Conservation (phyloP, 2,888 invertebrate genomes). For the Synanthedon tipuliformis region DNA sequence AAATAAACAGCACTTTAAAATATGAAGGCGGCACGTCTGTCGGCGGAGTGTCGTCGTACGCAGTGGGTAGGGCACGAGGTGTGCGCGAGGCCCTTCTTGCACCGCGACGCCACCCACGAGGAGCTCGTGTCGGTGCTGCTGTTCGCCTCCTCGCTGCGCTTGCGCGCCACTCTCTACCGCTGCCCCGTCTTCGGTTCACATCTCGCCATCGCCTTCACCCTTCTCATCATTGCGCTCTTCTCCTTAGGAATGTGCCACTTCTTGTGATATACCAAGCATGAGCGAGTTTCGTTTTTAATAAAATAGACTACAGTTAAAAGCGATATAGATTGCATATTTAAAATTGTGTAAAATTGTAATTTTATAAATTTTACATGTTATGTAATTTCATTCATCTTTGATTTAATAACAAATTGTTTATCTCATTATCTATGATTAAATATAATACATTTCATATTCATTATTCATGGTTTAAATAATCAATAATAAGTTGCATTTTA, state of each 20-base stretch:
- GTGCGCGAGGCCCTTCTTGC: slow-evolving; percentile 81
- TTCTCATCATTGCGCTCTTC: slow-evolving; percentile 71
- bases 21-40: slow-evolving; percentile 78
- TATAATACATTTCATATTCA: too few relatives aligned
- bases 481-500: too few relatives aligned
- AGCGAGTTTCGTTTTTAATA: too few relatives aligned
- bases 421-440: too few relatives aligned
- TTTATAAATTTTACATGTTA: too few relatives aligned
- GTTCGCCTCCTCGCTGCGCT: slow-evolving; percentile 79
- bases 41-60: slow-evolving; percentile 78
- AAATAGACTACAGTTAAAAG: too few relatives aligned
- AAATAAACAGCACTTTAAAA: too few relatives aligned
- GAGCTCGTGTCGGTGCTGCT: slow-evolving; percentile 82
- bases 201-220: slow-evolving; percentile 73
- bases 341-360: too few relatives aligned
- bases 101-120: slow-evolving; percentile 80
- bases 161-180: slow-evolving; percentile 80
- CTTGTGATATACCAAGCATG: slow-evolving; percentile 37
- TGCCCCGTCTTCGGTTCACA: slow-evolving; percentile 79
- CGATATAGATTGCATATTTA: too few relatives aligned
- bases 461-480: too few relatives aligned
- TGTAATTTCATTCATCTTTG: too few relatives aligned
- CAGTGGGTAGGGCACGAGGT: slow-evolving; percentile 83
- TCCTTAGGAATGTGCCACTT: slow-evolving; percentile 80
- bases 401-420: too few relatives aligned